A percentile compares a stretch with the other conserved stretches of the same genome.
phyloP scores from a whole-genome alignment of 2,797 vertebrate species.

The Epinephelus awoara region DNA sequence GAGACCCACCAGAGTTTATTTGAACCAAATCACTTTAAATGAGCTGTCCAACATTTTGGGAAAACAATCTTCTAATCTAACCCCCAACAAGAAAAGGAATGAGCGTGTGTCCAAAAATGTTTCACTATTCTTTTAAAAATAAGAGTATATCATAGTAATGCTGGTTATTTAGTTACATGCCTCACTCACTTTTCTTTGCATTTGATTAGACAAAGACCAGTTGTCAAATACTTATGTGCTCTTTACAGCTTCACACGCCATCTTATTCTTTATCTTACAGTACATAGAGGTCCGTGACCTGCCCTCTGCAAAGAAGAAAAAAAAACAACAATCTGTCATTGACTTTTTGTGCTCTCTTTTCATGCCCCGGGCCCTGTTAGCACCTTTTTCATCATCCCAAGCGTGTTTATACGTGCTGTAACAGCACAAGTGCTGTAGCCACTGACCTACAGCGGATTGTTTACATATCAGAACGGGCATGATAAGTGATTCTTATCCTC shows the following conservation, averaged over 20 bases:
- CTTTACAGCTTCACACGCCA: not conserved
- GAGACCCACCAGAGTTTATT: no score
- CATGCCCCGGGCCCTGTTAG: slow-evolving; percentile 59
- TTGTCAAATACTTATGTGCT: not conserved
- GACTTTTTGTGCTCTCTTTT: slow-evolving; percentile 45
- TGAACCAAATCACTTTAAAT: no score
- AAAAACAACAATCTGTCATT: not conserved
- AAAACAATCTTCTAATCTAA: no score
- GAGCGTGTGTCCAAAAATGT: no score
- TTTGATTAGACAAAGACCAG: no score
- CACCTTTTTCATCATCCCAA: slow-evolving; percentile 81
- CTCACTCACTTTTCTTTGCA: no score
- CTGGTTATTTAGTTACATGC: no score
- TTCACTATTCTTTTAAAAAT: no score
- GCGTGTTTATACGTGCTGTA: slow-evolving; percentile 74
- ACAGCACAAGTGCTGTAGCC: slow-evolving; percentile 62
- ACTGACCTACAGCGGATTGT: slow-evolving; percentile 78
- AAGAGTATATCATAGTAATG: no score
- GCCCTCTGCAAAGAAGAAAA: slow-evolving; percentile 15
- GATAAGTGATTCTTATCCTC: slow-evolving; percentile 69
- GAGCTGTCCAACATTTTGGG: no score
- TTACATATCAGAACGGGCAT: slow-evolving; percentile 68
- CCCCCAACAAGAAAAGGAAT: no score
- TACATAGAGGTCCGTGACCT: slow-evolving; percentile 10
- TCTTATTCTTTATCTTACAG: slow-evolving; percentile 5